Conservation (phyloP, 2,113 vertebrate species). For the Muscicapa adusta region DNA sequence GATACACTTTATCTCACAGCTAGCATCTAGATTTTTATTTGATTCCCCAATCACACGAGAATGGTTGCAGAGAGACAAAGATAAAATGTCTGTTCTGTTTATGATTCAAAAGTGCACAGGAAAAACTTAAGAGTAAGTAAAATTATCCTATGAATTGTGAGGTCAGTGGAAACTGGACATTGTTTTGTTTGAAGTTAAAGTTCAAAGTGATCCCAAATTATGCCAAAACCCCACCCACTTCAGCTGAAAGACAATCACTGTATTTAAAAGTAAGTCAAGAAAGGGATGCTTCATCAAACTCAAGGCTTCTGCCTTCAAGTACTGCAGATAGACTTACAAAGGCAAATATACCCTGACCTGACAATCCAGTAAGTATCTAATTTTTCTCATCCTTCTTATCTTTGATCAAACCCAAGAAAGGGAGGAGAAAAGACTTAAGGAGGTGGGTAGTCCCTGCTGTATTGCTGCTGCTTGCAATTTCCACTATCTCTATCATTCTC, state of each 20-base stretch:
- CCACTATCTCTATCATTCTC: background rate
- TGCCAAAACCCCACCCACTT: background rate
- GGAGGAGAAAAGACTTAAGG: background rate
- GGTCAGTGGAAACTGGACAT: background rate
- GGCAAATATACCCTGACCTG: background rate
- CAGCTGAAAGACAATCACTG: background rate
- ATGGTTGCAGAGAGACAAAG: background rate
- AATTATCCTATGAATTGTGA: background rate
- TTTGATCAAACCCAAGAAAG: background rate
- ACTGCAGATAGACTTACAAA: background rate
- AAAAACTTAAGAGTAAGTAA: background rate
- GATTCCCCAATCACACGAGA: background rate
- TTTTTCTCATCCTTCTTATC: background rate
- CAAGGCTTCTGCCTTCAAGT: background rate
- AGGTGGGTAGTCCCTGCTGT: background rate
- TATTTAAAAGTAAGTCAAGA: background rate
- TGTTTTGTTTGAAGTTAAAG: background rate
- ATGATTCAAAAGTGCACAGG: background rate
- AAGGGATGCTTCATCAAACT: background rate
- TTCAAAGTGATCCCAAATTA: background rate
- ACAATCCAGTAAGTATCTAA: background rate
- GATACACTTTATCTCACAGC: background rate
- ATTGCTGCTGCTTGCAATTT: background rate
- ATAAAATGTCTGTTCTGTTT: background rate
- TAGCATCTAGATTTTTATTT: background rate